Base-by-base conservation (phyloP, 1,140 invertebrate species). In the silkworm (Bombyx mori) region DNA sequence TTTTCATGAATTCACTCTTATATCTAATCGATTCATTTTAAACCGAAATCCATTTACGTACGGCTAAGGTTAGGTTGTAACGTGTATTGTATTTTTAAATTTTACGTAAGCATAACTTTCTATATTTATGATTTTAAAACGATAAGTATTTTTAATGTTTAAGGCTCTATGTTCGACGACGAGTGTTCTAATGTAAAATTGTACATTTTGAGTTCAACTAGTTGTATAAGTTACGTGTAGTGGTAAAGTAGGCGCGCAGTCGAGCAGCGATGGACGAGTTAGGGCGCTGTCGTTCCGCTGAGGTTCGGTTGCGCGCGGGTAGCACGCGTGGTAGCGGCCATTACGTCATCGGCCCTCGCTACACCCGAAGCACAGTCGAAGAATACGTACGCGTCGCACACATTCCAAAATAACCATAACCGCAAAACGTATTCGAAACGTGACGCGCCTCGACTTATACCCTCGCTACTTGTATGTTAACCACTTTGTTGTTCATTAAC, bases 401-500 rank as follows among this genome's bases (percentile, higher is more conserved):
- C 82, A 86, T 86, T 86, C 82, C 82, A 86, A 79, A 81, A 81
- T 81, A 81, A 78, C 71, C 69, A 67, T 78, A 73, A 71, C 72
- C 66, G 71, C 26, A 3, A 3, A 35, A 35, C 26, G 26, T 76
- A 78, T 35, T 73, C 78, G 72, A 69, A 66, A 73, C 52, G 66
- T 73, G 73, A 74, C 74, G 73, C 76, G 69, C 68, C 70, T 66
- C 68, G 58, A 69, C 63, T 60, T 67, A 65, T 68, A 76, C 26
- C 79, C 77, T 77, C 77, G 70, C 79, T 70, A 66, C 71, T 78
- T 82, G 79, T 84, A 81, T 77, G 75, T 86, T 86, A 83, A 83
- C 83, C 83, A 86, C 83, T 86, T 81, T 83, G 83, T 86, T 86
- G 83, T 86, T 86, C 83, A 86, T 86, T 86, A 86, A 79, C 73